These are phyloP conservation scores for Callospermophilus lateralis DNA, from an alignment of 2,113 vertebrate genomes.

Conservation along the genomic window DNA sequence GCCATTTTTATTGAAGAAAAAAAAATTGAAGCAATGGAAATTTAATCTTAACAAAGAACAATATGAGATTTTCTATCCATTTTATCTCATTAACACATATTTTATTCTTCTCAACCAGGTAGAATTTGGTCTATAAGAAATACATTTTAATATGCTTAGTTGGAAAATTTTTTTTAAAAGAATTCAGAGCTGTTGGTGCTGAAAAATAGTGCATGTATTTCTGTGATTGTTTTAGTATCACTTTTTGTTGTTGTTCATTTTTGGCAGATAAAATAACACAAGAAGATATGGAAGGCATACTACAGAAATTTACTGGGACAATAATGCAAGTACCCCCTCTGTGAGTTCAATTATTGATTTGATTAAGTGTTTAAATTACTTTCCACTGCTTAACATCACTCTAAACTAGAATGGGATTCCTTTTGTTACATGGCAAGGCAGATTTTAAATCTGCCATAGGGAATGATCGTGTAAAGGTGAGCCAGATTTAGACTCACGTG, in stretches of 20 bases:
- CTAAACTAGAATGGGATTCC: not conserved
- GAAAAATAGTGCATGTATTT: not conserved
- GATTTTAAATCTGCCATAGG: not conserved
- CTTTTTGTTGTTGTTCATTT: constrained; percentile 65
- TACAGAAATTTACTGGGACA: constrained; percentile 93
- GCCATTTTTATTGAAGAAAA: constrained; percentile 33
- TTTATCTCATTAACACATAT: constrained; percentile 17
- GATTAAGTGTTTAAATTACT: constrained; percentile 35
- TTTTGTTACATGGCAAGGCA: not conserved
- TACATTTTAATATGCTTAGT: not conserved
- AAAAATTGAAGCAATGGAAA: constrained; percentile 40
- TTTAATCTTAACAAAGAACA: constrained; percentile 31
- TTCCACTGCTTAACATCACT: not conserved
- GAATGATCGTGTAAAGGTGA: not conserved
- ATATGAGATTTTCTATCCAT: not conserved
- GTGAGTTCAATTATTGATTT: constrained; percentile 88
- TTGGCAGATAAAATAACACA: constrained; percentile 93
- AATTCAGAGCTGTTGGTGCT: not conserved
- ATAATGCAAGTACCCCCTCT: constrained; percentile 98
- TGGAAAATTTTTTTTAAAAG: not conserved
- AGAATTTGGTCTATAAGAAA: not conserved
- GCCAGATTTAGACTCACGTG: not conserved
- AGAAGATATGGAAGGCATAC: constrained; percentile 92
- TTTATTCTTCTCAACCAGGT: constrained; percentile 35
- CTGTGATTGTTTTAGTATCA: not conserved